Base-by-base conservation (phyloP, 2,888 invertebrate genomes). In the Odontomyia ornata region DNA sequence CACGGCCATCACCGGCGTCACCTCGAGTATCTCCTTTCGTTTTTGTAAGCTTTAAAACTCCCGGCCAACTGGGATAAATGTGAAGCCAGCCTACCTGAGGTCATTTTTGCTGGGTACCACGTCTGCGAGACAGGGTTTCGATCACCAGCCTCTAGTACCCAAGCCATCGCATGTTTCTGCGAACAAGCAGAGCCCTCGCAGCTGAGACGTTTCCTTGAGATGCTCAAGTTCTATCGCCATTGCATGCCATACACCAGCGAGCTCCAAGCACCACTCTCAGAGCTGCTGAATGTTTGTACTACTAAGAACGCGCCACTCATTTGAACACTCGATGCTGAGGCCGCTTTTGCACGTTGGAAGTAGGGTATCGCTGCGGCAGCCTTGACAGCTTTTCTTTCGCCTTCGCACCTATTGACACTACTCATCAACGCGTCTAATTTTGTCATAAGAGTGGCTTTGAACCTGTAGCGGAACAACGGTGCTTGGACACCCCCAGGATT, bases 131-230 rank as follows among this genome's bases (percentile, higher is more conserved):
- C 18, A 18, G 15, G 18, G 15, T 52, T 52, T 15, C 15, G 52
- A 52, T 15, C 52, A 52, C 15, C 52, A 52, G 52, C 52, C 15
- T 4, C 15, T 4, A 52, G 13, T 4, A 52, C 52, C 13, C 52
- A 52, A 4, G 52, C 52, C 7, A 52, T 52, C 52, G 52, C 52
- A 52, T 4, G 13, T 52, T 60, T 60, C 18, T 23, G 9, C 25
- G 23, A 25, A 13, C 25, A 15, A 23, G 21, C 13, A 3, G 25
- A 60, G 1, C 4, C 25, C 4, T 23, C 57, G 23, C 57, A 60
- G 25, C 25, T 60, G 57, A 3, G 57, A 60, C 57, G 57, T 60
- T 23, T 60, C 25, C 57, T 60, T 25, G 57, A 18, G 23, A 60
- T 60, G 11, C 57, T 60, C 4, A 60, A 60, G 4, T 60, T 23